A percentile compares a stretch with the other conserved stretches of the same genome.
Evolutionary conservation across 2,888 invertebrate genomes (phyloP).

Genomic region (Yponomeuta cagnagella): DNA sequence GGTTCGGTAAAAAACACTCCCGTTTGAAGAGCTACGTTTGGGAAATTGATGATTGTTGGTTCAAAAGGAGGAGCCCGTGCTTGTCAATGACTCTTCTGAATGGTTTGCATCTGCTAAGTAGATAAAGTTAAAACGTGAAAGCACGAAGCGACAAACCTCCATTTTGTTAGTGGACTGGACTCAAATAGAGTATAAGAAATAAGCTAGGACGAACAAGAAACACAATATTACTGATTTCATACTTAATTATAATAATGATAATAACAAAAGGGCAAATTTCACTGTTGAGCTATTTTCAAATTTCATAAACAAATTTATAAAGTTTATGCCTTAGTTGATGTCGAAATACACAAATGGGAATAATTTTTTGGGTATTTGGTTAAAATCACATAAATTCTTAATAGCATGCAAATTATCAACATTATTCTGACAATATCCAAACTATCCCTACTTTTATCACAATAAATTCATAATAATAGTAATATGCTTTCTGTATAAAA

Average conservation of each 20-base stretch:
- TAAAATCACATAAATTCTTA: neutral
- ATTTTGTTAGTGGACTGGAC: neutral
- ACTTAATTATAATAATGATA: neutral
- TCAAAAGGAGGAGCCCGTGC: neutral
- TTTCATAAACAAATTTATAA: neutral
- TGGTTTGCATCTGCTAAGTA: neutral
- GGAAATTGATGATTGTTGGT: neutral
- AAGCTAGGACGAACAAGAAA: neutral
- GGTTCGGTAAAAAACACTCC: neutral
- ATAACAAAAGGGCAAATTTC: neutral
- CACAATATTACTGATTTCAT: neutral
- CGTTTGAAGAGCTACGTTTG: neutral
- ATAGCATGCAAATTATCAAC: neutral
- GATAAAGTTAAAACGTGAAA: neutral
- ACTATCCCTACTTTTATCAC: neutral
- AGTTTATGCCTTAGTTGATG: neutral
- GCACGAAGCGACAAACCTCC: neutral
- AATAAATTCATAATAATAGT: neutral
- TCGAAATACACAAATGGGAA: neutral
- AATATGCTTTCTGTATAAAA: neutral
- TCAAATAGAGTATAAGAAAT: neutral
- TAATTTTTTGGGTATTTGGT: neutral
- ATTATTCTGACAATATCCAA: neutral
- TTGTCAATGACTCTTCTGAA: neutral
- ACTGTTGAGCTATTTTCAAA: neutral